Evolutionary conservation across 2,113 vertebrate species (phyloP).

Genomic region (Hyla sarda): DNA sequence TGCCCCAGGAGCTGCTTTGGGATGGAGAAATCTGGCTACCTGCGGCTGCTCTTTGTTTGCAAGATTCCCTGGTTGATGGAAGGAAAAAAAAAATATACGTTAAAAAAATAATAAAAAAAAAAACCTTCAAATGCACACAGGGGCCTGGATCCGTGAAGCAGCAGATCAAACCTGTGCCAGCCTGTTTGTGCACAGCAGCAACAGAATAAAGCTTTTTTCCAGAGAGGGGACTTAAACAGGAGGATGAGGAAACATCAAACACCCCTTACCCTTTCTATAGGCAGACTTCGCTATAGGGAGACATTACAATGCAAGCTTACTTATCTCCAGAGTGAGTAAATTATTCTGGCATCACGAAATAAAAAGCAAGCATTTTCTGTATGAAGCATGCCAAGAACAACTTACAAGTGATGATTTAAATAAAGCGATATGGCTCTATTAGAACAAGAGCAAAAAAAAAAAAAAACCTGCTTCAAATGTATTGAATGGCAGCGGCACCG

Average conservation of each 20-base stretch:
- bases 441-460: neutral
- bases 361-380: neutral
- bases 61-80: conserved; percentile 73
- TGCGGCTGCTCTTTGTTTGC: conserved; percentile 74
- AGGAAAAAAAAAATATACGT: conserved; percentile 38
- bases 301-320: conserved; percentile 44
- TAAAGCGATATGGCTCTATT: neutral
- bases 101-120: conserved; percentile 64
- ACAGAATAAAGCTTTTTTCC: conserved; percentile 84
- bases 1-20: conserved; percentile 74
- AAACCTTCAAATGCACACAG: conserved; percentile 79
- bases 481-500: neutral
- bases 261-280: conserved; percentile 62
- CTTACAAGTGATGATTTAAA: conserved; percentile 1
- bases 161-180: conserved; percentile 84
- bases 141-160: conserved; percentile 81
- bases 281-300: conserved; percentile 39
- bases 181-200: conserved; percentile 83
- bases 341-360: neutral
- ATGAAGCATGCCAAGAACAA: conserved; percentile 3
- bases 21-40: conserved; percentile 72
- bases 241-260: conserved; percentile 84
- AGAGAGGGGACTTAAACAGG: conserved; percentile 71
- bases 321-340: conserved; percentile 19
- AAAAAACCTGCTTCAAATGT: too few species aligned